phyloP scores from a whole-genome alignment of 2,888 invertebrate species.

The Chromoteleia sp. region DNA sequence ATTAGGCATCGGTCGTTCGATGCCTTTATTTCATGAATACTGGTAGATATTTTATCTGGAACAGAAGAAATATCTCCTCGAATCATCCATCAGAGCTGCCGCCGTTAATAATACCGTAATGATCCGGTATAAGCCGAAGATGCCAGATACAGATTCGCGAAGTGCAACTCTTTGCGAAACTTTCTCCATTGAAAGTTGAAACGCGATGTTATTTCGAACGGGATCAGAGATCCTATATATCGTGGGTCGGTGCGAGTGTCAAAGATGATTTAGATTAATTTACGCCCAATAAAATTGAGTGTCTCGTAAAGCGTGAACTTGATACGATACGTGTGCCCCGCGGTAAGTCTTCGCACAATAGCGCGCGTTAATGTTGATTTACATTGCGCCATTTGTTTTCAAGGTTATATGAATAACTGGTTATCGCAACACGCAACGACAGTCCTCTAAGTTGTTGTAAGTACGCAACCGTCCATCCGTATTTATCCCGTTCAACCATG shows the following conservation, averaged over 20 bases:
- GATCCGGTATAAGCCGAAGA: slow-evolving; percentile 44
- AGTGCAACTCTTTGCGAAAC: slow-evolving; percentile 50
- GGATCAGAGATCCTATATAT: slow-evolving; percentile 58
- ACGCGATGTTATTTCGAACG: slow-evolving; percentile 52
- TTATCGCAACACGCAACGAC: too few species aligned
- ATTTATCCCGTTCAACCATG: too few species aligned
- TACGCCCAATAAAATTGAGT: slow-evolving; percentile 50
- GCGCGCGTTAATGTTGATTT: too few species aligned
- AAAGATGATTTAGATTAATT: slow-evolving; percentile 64
- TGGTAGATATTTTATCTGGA: slow-evolving; percentile 20
- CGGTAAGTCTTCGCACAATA: slow-evolving; percentile 5
- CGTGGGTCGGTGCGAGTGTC: slow-evolving; percentile 44
- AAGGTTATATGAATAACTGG: too few species aligned
- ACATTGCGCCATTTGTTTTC: too few species aligned
- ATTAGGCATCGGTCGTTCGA: slow-evolving; percentile 12
- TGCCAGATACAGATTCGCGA: slow-evolving; percentile 60
- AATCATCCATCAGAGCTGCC: slow-evolving; percentile 58
- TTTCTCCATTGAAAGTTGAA: slow-evolving; percentile 66
- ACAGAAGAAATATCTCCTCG: slow-evolving; percentile 47
- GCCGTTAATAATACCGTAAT: slow-evolving; percentile 66
- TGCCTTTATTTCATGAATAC: slow-evolving; percentile 19
- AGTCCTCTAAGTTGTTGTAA: too few species aligned
- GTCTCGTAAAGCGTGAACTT: slow-evolving; percentile 39
- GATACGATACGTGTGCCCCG: slow-evolving; percentile 12
- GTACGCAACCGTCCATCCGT: too few species aligned